Evolutionary conservation across 1,140 invertebrate species (phyloP), one percentile per base, ranked within the genome.

Genomic region (Homalodisca vitripennis): DNA sequence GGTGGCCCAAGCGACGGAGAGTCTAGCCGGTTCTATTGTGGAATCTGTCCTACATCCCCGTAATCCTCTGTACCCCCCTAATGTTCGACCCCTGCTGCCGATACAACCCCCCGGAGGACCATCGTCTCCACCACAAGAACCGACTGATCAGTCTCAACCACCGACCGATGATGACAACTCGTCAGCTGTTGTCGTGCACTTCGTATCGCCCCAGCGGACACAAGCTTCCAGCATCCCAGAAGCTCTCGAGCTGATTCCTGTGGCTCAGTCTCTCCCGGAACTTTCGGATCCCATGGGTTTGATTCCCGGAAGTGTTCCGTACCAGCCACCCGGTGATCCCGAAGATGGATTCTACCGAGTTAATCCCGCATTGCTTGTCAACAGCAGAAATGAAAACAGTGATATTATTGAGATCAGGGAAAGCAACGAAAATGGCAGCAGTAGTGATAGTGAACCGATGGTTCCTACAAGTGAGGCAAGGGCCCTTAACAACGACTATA

Each of bases 11-110:
- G 75, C 74, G 48, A 81, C 80, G 29, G 80, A 80, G 71, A 74
- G 75, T 24, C 75, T 83, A 53, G 81, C 82, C 13, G 78, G 77
- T 65, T 80, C 80, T n/a, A 78, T 83, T 51, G 81, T 82, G 1
- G 80, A 82, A 67, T 79, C 80, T 69, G 81, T 82, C 3, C 71
- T 83, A 13, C 76, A 78, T 22, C 73, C 76, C 22, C 55, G 41
- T 24, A 32, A 26, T 29, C 13, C n/a, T 2, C 27, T 24, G 24
- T 27, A 12, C n/a, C 27, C 3, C 13, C 3, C 3, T 3, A 14
- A 12, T 12, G 6, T 57, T 20, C 57, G 57, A 14, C 27, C 27
- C 24, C 13, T 22, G 53, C 17, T 22, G 17, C 64, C 34, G 20
- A 66, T 53, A 20, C 46, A 53, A n/a, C 60, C 65, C 13, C 27